phyloP scores from a whole-genome alignment of 2,888 invertebrate genomes.

The Thumatha senex region DNA sequence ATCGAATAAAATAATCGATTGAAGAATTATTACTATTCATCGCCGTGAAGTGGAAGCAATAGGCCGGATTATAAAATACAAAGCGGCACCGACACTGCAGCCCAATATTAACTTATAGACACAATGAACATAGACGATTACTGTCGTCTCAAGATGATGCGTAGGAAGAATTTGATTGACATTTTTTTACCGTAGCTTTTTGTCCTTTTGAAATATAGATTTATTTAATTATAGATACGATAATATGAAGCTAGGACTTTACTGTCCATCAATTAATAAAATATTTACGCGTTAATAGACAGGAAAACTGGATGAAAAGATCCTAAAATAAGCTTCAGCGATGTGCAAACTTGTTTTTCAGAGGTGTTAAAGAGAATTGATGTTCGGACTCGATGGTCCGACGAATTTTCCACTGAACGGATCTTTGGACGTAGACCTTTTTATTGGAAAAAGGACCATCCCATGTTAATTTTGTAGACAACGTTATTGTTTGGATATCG shows the following conservation, averaged over 20 bases:
- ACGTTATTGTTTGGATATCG: slow-evolving; percentile 58
- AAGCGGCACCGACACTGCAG: slow-evolving; percentile 71
- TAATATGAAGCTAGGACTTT: slow-evolving; percentile 34
- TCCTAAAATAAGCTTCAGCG: slow-evolving; percentile 77
- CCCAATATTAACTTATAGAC: slow-evolving; percentile 83
- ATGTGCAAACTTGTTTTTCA: slow-evolving; percentile 79
- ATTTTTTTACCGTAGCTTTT: slow-evolving; percentile 39
- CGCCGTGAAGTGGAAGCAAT: slow-evolving; percentile 71
- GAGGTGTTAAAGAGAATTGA: slow-evolving; percentile 79
- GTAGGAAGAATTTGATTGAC: slow-evolving; percentile 66
- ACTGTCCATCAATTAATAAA: slow-evolving; percentile 43
- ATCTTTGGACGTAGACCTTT: slow-evolving; percentile 73
- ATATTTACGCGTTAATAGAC: slow-evolving; percentile 67
- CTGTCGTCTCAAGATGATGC: slow-evolving; percentile 52
- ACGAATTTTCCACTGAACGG: slow-evolving; percentile 81
- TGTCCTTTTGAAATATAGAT: slow-evolving; percentile 11
- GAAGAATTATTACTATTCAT: slow-evolving; percentile 79
- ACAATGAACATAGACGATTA: slow-evolving; percentile 60
- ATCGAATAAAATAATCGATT: slow-evolving; percentile 76
- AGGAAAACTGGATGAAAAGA: slow-evolving; percentile 78
- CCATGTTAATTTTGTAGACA: slow-evolving; percentile 67
- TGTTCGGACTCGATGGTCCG: slow-evolving; percentile 77
- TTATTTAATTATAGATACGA: slow-evolving; percentile 28
- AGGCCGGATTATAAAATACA: slow-evolving; percentile 70
- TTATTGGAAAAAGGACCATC: slow-evolving; percentile 75